These are phyloP conservation scores for Drosophila santomea DNA, from an alignment of 1,140 invertebrate genomes.

Conservation along the genomic window DNA sequence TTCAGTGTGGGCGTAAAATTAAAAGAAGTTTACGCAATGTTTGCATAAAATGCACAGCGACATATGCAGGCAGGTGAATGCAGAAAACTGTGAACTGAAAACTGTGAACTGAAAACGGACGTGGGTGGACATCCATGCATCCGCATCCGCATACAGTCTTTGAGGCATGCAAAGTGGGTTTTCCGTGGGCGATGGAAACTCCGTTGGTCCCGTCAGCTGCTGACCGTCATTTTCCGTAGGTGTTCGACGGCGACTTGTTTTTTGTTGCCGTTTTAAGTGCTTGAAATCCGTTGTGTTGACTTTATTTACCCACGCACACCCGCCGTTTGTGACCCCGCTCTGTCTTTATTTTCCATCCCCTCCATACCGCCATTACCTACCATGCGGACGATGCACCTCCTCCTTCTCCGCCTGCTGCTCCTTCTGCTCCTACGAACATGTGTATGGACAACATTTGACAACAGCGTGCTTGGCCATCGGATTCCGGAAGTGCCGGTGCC, in stretches of 20 bases:
- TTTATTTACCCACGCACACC: slow-evolving; percentile 64
- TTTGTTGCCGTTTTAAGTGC: slow-evolving; percentile 69
- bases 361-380: too few species aligned
- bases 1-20: slow-evolving; percentile 42
- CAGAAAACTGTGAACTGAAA: slow-evolving; percentile 3
- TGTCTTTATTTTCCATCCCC: slow-evolving; percentile 3
- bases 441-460: slow-evolving; percentile 39
- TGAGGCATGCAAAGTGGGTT: slow-evolving; percentile 40
- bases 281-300: slow-evolving; percentile 74
- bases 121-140: slow-evolving; percentile 8
- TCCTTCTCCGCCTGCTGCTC: too few species aligned
- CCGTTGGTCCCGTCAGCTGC: slow-evolving; percentile 52
- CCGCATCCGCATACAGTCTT: slow-evolving; percentile 38
- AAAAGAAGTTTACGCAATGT: slow-evolving; percentile 82
- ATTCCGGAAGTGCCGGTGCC: slow-evolving; percentile 85
- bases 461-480: slow-evolving; percentile 85
- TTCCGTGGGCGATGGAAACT: not conserved
- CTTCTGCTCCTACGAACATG: slow-evolving; percentile 1
- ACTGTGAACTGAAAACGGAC: not conserved
- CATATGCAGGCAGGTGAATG: slow-evolving; percentile 57
- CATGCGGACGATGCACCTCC: slow-evolving; percentile 2
- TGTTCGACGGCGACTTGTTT: slow-evolving; percentile 41
- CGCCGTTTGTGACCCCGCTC: slow-evolving; percentile 7
- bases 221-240: slow-evolving; percentile 58
- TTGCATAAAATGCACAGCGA: slow-evolving; percentile 77